phyloP scores from a whole-genome alignment of 2,113 vertebrate genomes.

The Orcinus orca region DNA sequence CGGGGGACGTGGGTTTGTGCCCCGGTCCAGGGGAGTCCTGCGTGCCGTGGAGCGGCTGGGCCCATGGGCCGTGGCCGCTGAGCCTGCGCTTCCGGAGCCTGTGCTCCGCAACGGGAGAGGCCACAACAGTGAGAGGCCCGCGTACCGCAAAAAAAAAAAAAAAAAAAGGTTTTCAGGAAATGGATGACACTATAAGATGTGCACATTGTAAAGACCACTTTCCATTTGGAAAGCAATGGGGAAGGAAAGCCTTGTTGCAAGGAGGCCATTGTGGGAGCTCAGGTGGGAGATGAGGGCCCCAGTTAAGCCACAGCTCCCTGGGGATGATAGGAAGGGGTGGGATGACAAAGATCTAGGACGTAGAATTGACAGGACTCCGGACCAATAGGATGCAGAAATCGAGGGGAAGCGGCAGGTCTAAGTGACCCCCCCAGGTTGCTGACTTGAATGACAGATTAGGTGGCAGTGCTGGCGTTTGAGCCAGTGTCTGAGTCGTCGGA shows the following conservation, averaged over 20 bases:
- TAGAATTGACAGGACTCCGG: neutral
- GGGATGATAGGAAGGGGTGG: neutral
- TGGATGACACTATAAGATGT: neutral
- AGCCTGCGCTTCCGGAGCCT: too few species aligned
- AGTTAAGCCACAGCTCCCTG: neutral
- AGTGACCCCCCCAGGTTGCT: neutral
- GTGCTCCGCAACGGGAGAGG: too few species aligned
- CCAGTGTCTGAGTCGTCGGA: accelerated
- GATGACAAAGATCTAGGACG: neutral
- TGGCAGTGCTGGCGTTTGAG: neutral
- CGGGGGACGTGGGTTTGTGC: too few species aligned
- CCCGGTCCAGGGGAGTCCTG: too few species aligned
- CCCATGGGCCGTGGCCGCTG: too few species aligned
- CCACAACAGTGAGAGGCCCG: too few species aligned
- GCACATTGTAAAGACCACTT: neutral
- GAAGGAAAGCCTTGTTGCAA: neutral
- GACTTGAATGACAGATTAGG: neutral
- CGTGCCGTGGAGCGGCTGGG: too few species aligned
- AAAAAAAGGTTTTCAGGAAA: neutral
- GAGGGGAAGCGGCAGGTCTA: neutral
- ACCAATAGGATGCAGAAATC: neutral
- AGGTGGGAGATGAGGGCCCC: neutral
- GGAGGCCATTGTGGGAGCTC: neutral
- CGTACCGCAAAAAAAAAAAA: too few species aligned
- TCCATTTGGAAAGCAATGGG: neutral